phyloP scores from a whole-genome alignment of 1,140 invertebrate species.

The Neuroterus valhalla region DNA sequence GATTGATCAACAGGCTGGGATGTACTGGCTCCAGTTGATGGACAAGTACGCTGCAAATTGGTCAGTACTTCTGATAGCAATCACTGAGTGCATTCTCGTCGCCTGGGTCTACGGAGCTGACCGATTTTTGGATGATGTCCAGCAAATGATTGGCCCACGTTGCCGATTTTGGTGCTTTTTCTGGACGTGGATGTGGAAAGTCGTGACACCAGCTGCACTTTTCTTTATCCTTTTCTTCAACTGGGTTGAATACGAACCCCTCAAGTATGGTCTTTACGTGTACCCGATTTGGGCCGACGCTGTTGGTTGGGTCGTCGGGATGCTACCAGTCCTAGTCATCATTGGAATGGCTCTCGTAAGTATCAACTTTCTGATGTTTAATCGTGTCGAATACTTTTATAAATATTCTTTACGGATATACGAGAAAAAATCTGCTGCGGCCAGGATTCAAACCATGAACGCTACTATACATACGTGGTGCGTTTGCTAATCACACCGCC shows the following conservation, averaged over 20 bases:
- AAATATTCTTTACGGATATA: too few species aligned
- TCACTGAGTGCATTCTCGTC: conserved; percentile 85
- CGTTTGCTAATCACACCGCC: too few species aligned
- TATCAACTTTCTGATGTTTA: too few species aligned
- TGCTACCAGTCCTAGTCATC: conserved; percentile 83
- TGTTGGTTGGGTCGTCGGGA: conserved; percentile 86
- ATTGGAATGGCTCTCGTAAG: conserved; percentile 80
- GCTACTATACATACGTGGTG: too few species aligned
- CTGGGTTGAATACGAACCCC: conserved; percentile 87
- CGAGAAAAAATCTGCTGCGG: too few species aligned
- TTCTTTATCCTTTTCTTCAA: conserved; percentile 88
- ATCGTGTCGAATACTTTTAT: too few species aligned
- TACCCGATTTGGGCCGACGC: conserved; percentile 87
- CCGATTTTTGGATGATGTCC: conserved; percentile 86
- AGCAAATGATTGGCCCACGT: conserved; percentile 86
- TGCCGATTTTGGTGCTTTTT: conserved; percentile 83
- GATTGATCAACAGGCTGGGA: conserved; percentile 79
- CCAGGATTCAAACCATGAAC: too few species aligned
- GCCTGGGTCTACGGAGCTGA: conserved; percentile 90
- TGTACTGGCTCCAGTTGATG: conserved; percentile 90
- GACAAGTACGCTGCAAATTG: conserved; percentile 92
- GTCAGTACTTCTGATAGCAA: conserved; percentile 88
- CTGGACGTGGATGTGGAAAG: conserved; percentile 88
- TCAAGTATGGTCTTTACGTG: conserved; percentile 82
- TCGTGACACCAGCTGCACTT: conserved; percentile 85